phyloP scores from a whole-genome alignment of 2,888 invertebrate genomes.

The Merodon equestris region DNA sequence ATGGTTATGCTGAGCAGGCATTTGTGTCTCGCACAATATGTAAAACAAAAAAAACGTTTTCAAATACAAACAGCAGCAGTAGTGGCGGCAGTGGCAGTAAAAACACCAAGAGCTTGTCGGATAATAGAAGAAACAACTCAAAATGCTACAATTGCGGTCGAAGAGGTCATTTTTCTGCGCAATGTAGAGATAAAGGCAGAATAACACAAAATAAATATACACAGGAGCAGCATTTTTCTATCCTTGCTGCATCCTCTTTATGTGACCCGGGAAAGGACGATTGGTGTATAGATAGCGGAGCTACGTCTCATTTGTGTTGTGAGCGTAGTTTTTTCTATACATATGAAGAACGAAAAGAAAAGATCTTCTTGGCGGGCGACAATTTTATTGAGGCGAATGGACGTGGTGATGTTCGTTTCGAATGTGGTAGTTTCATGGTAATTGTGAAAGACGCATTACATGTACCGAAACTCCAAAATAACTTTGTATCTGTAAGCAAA shows the following conservation, averaged over 20 bases:
- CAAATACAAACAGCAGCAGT: background rate
- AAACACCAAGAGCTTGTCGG: background rate
- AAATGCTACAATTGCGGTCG: constrained; percentile 18
- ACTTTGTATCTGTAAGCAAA: constrained; percentile 13
- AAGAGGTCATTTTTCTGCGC: too few species aligned
- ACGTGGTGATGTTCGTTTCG: constrained; percentile 15
- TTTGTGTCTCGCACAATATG: background rate
- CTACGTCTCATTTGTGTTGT: constrained; percentile 24
- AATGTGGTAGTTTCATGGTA: background rate
- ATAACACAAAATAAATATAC: too few species aligned
- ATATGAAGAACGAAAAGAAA: constrained; percentile 16
- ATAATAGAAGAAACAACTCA: background rate
- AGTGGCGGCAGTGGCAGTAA: background rate
- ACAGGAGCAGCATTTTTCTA: too few species aligned
- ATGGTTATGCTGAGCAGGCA: constrained; percentile 13
- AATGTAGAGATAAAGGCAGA: too few species aligned
- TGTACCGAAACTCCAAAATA: constrained; percentile 15
- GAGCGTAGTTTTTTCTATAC: constrained; percentile 6
- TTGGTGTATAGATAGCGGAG: constrained; percentile 33
- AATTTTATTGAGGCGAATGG: constrained; percentile 24
- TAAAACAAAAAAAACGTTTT: background rate
- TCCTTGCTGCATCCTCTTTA: constrained; percentile 5
- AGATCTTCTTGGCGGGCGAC: constrained; percentile 9
- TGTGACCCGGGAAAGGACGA: background rate
- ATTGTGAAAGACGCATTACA: constrained; percentile 16